Percentiles rank a stretch among this genome's conserved stretches.
phyloP scores from a whole-genome alignment of 2,888 invertebrate genomes.

The Ethmia dodecea region DNA sequence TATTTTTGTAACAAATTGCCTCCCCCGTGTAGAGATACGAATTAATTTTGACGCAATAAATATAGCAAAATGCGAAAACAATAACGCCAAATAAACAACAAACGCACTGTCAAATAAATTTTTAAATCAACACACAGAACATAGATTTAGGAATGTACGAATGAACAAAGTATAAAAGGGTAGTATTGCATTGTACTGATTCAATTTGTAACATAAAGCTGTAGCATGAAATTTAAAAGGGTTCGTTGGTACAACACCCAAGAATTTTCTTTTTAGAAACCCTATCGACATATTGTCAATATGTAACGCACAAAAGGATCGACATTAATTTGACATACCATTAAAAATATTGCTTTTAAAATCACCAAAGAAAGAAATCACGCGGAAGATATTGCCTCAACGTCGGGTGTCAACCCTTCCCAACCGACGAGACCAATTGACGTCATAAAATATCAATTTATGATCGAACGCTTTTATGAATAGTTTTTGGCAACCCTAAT shows the following conservation, averaged over 20 bases:
- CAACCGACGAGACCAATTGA: constrained; percentile 25
- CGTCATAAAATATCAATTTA: constrained; percentile 58
- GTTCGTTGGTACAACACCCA: constrained; percentile 56
- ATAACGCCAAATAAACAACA: constrained; percentile 20
- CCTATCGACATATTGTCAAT: constrained; percentile 74
- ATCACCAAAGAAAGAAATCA: constrained; percentile 52
- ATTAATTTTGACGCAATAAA: constrained; percentile 8
- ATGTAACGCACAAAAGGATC: constrained; percentile 53
- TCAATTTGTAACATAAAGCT: constrained; percentile 69
- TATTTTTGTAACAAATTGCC: constrained; percentile 56
- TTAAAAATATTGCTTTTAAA: constrained; percentile 72
- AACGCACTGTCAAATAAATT: constrained; percentile 42
- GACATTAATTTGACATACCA: constrained; percentile 75
- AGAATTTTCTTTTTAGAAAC: constrained; percentile 38
- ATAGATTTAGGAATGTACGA: constrained; percentile 38
- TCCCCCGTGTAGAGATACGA: constrained; percentile 10
- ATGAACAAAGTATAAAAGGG: constrained; percentile 41
- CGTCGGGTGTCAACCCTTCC: constrained; percentile 36
- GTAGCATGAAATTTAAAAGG: constrained; percentile 65
- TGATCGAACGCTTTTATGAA: constrained; percentile 33
- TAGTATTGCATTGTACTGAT: constrained; percentile 48
- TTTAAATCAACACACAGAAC: constrained; percentile 43
- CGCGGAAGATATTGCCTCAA: constrained; percentile 60
- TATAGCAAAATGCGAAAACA: constrained; percentile 5
- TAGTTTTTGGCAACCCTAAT: constrained; percentile 41